Base-by-base conservation (phyloP, 1,140 invertebrate genomes). In the Penaeus vannamei region DNA sequence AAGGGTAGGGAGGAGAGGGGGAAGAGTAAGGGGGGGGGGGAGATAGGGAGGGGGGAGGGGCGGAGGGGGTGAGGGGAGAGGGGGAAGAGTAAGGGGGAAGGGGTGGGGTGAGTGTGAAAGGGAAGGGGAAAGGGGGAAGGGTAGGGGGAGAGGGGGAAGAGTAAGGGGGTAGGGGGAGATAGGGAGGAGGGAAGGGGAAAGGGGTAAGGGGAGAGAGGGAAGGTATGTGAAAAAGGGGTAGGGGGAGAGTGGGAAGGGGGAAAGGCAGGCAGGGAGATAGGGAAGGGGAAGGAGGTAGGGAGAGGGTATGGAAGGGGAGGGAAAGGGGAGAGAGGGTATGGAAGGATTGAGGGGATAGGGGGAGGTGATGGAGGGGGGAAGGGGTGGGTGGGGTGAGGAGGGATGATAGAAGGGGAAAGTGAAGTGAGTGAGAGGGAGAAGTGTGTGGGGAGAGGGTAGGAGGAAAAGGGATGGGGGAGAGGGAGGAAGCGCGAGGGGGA, bases 161-260 rank as follows among this genome's bases (percentile, higher is more conserved):
- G 46, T 61, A 81, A 46, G 59, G 79, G 59, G 46, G 46, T n/a
- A 81, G 46, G 59, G 79, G 59, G 79, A 81, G 46, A 81, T 29
- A 81, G 79, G 59, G n/a, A 46, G 79, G 59, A 19, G 26, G 46
- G 42, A 23, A 80, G 29, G 42, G 29, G 23, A 42, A 80, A 36
- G 46, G 77, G 46, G 29, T n/a, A 42, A 80, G 12, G 46, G 42
- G 12, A 80, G 20, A 77, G 20, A 77, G 14, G 17, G 76, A 22
- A 77, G 20, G 32, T 29, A 29, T 20, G 17, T 17, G 20, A 32
- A 17, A 22, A 29, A 22, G 17, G 29, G 20, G 29, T 22, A 22
- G 23, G 32, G 23, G 46, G 42, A 23, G 46, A 19, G 12, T 29
- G 46, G 23, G 12, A 36, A 80, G 42, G 77, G 46, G 46, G 42